Percentiles rank a stretch among this genome's conserved stretches.
These are phyloP conservation scores for Tyrannus savana DNA, from an alignment of 2,113 vertebrate genomes.

Conservation along the genomic window DNA sequence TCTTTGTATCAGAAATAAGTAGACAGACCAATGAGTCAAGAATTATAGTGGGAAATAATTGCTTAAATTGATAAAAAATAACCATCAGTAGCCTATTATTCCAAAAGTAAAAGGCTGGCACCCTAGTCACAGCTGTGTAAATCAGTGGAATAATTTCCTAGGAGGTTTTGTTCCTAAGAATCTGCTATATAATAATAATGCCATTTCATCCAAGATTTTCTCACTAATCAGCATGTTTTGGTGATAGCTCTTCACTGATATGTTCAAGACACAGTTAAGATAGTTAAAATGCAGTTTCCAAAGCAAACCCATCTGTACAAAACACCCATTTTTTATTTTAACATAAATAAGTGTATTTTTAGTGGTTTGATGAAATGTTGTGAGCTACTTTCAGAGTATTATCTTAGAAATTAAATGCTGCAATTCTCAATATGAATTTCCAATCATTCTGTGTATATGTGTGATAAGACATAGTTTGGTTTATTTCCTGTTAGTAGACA, in stretches of 20 bases:
- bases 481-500: background rate
- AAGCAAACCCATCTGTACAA: background rate
- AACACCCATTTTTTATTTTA: background rate
- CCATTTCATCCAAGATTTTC: background rate
- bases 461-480: background rate
- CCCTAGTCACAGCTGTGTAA: background rate
- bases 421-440: background rate
- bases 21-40: background rate
- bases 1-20: slow-evolving; percentile 26
- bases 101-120: background rate
- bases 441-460: background rate
- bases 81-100: background rate
- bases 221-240: background rate
- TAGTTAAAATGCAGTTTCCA: background rate
- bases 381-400: background rate
- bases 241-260: background rate
- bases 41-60: background rate
- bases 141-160: background rate
- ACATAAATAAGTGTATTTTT: background rate
- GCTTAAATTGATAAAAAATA: background rate
- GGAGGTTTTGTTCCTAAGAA: background rate
- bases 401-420: background rate
- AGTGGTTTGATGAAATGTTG: background rate
- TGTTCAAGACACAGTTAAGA: background rate
- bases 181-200: background rate